Conservation (phyloP, 1,140 invertebrate genomes). For the Cotesia chilonis region DNA sequence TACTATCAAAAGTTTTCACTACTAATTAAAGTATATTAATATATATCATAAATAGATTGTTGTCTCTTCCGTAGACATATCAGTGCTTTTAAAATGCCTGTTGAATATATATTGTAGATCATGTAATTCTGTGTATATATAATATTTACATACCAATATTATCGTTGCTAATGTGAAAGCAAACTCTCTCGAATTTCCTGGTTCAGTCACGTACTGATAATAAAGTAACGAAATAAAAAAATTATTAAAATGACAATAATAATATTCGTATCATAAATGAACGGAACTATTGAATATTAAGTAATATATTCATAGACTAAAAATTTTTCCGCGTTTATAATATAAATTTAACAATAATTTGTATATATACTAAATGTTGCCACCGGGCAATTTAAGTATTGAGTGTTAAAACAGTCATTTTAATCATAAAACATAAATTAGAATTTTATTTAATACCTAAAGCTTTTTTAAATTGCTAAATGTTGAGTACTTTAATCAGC, state of each 20-base stretch:
- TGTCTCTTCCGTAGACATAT: slow-evolving; percentile 16
- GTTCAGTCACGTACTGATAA: neutral
- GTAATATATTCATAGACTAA: no score
- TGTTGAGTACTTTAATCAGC: neutral
- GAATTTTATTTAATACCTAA: no score
- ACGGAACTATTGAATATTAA: no score
- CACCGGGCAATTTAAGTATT: no score
- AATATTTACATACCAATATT: slow-evolving; percentile 12
- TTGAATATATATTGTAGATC: slow-evolving; percentile 1
- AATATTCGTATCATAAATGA: no score
- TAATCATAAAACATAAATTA: no score
- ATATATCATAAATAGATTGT: neutral
- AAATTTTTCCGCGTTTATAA: no score
- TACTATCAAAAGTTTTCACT: neutral
- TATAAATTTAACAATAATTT: no score
- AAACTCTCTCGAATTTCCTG: slow-evolving; percentile 17
- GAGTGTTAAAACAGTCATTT: no score
- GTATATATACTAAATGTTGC: no score
- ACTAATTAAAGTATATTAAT: slow-evolving; percentile 3
- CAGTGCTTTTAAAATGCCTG: neutral
- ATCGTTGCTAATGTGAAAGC: slow-evolving; percentile 10
- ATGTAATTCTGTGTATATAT: neutral
- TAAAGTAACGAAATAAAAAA: neutral
- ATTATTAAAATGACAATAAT: neutral
- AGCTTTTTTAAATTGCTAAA: neutral